Conservation (phyloP, 1,140 invertebrate genomes). For the Lepidotrigona ventralis region DNA sequence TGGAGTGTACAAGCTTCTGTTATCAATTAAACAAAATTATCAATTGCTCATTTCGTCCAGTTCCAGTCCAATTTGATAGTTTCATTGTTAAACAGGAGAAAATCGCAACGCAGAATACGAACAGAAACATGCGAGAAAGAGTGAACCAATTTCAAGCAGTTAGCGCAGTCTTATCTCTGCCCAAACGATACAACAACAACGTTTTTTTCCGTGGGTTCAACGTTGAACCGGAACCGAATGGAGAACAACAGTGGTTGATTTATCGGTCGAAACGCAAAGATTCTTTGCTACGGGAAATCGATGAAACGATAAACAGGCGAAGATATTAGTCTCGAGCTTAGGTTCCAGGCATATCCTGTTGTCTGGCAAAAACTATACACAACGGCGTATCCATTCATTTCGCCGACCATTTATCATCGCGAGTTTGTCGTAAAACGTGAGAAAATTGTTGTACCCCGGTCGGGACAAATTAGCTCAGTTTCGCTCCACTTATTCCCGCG, state of each 20-base stretch:
- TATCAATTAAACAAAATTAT: no score
- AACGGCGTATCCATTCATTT: constrained; percentile 36
- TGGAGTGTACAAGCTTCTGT: no score
- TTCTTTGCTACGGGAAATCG: constrained; percentile 11
- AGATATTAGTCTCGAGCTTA: not conserved
- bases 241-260: not conserved
- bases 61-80: no score
- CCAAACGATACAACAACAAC: not conserved
- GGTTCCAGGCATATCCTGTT: not conserved
- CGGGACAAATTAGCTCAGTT: constrained; percentile 53
- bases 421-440: constrained; percentile 55
- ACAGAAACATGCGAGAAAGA: not conserved
- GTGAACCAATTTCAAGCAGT: not conserved
- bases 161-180: no score
- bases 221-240: not conserved
- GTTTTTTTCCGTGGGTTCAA: not conserved
- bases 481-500: constrained; percentile 48
- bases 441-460: constrained; percentile 48
- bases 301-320: constrained; percentile 11
- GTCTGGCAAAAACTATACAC: constrained; percentile 17
- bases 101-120: no score
- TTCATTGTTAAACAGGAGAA: no score
- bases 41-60: no score
- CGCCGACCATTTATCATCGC: constrained; percentile 33
- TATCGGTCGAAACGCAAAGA: not conserved